Evolutionary conservation across 2,113 vertebrate genomes (phyloP).

Genomic region (Oreochromis aureus): DNA sequence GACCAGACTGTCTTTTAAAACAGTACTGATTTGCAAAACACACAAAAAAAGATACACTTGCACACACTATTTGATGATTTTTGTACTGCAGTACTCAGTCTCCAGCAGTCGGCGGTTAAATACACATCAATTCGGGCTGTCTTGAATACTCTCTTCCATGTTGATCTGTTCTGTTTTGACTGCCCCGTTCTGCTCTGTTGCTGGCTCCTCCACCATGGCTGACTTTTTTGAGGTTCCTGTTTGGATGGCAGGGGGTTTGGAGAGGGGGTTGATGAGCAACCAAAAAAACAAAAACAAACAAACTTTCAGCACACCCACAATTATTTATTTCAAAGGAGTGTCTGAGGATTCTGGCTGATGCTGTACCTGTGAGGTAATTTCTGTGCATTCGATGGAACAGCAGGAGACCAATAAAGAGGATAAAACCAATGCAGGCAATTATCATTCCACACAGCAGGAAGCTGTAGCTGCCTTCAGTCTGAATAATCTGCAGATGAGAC

Average conservation of each 20-base stretch:
- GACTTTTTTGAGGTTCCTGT: constrained; percentile 65
- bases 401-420: constrained; percentile 82
- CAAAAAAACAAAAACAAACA: not conserved
- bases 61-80: not conserved
- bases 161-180: constrained; percentile 29
- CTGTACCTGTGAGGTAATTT: constrained; percentile 81
- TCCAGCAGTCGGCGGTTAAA: not conserved
- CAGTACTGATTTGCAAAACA: not conserved
- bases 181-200: constrained; percentile 16
- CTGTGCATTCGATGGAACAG: constrained; percentile 86
- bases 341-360: not conserved
- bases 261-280: not conserved
- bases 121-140: not conserved
- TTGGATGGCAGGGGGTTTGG: not conserved
- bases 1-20: not conserved
- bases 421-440: constrained; percentile 82
- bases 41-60: not conserved
- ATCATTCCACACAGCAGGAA: constrained; percentile 92
- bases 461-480: constrained; percentile 85
- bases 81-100: not conserved
- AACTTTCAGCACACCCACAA: not conserved
- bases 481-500: constrained; percentile 78
- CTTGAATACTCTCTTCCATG: constrained; percentile 26
- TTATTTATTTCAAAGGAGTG: not conserved
- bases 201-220: constrained; percentile 60